Conservation (phyloP, 1,140 invertebrate genomes). For the Saxidomus purpurata region DNA sequence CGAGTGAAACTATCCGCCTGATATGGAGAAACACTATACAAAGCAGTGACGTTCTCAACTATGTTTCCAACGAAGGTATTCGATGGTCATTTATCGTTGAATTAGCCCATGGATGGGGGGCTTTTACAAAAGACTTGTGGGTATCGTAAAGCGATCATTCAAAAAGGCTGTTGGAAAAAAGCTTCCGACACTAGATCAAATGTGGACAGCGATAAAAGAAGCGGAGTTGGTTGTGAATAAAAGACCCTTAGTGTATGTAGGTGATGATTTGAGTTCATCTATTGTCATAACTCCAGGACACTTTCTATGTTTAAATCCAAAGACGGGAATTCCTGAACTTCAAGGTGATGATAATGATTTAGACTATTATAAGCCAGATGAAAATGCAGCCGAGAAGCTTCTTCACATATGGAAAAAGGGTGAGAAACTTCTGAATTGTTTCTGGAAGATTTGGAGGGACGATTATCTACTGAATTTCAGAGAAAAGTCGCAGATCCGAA, state of each 20-base stretch:
- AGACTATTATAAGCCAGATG: neutral
- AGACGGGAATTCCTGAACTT: neutral
- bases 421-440: constrained; percentile 3
- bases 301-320: constrained; percentile 27
- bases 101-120: constrained; percentile 14
- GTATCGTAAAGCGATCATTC: constrained; percentile 8
- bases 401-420: constrained; percentile 21
- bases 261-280: constrained; percentile 15
- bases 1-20: neutral
- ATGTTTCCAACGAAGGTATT: constrained; percentile 20
- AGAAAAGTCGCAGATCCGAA: neutral
- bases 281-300: constrained; percentile 6
- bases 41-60: neutral
- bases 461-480: neutral
- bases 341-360: neutral
- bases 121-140: neutral
- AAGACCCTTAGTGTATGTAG: constrained; percentile 40
- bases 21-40: constrained; percentile 12
- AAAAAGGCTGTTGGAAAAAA: constrained; percentile 27
- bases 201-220: constrained; percentile 2
- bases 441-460: neutral
- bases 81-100: neutral
- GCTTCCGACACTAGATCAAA: neutral
- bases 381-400: neutral
- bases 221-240: constrained; percentile 26